Percentiles rank a stretch among this genome's conserved stretches.
Evolutionary conservation across 2,888 invertebrate genomes (phyloP).

Genomic region (Pyrochroa serraticornis): DNA sequence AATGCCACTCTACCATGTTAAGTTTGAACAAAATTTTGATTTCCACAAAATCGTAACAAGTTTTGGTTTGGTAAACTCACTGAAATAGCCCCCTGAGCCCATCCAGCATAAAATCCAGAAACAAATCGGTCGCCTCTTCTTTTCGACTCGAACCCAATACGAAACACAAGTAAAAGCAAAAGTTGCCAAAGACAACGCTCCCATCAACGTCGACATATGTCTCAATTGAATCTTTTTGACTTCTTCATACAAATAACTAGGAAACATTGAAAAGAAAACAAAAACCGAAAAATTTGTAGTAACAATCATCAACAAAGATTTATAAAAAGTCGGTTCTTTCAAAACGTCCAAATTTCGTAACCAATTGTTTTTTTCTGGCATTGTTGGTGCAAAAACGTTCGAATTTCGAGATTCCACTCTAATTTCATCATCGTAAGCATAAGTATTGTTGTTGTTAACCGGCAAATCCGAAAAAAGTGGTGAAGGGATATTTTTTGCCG

Average conservation of each 20-base stretch:
- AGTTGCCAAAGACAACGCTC: constrained; percentile 42
- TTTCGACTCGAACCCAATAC: constrained; percentile 47
- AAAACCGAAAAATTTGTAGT: constrained; percentile 63
- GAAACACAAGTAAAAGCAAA: constrained; percentile 46
- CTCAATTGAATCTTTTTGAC: constrained; percentile 42
- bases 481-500: constrained; percentile 37
- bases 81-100: constrained; percentile 64
- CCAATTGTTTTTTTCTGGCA: constrained; percentile 19
- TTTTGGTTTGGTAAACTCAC: no score
- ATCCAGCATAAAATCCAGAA: constrained; percentile 58
- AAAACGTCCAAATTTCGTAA: constrained; percentile 38
- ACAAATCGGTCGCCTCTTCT: constrained; percentile 46
- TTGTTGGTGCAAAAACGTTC: constrained; percentile 48
- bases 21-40: no score
- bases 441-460: constrained; percentile 57
- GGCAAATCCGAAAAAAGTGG: constrained; percentile 65
- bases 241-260: constrained; percentile 59
- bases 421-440: constrained; percentile 50
- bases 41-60: no score
- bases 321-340: constrained; percentile 59
- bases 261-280: constrained; percentile 62
- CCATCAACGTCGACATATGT: constrained; percentile 45
- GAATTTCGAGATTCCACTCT: constrained; percentile 32
- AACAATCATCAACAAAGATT: constrained; percentile 62
- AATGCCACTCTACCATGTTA: no score